Percentiles rank a stretch among this genome's conserved stretches.
phyloP scores from a whole-genome alignment of 2,888 invertebrate genomes.

The Cordylochernes scorpioides region DNA sequence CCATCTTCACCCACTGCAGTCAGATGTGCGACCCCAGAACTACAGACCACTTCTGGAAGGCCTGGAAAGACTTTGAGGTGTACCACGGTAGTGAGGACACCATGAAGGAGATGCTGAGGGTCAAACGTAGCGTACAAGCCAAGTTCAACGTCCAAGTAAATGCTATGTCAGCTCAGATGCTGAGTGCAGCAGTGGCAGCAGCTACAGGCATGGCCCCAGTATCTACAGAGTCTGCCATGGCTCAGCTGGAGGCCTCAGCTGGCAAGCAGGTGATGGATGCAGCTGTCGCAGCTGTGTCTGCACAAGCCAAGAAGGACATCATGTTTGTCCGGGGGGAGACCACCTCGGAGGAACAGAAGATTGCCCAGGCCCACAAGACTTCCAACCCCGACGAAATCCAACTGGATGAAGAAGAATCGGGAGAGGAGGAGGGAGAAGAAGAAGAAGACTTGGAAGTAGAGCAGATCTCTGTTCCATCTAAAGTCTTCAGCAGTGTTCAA shows the following conservation, averaged over 20 bases:
- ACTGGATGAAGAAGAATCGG: conserved; percentile 15
- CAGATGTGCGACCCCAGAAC: conserved; percentile 93
- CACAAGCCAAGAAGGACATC: too few species aligned
- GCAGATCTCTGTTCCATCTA: too few species aligned
- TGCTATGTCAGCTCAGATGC: conserved; percentile 95
- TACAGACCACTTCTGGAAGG: conserved; percentile 81
- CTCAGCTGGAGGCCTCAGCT: too few species aligned
- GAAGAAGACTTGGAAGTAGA: too few species aligned
- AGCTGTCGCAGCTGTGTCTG: too few species aligned
- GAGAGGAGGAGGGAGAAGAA: conserved; percentile 11
- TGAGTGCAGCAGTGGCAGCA: conserved; percentile 34
- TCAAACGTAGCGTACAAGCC: conserved; percentile 88
- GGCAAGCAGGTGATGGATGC: too few species aligned
- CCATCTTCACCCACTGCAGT: conserved; percentile 89
- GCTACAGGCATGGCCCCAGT: too few species aligned
- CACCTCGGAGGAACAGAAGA: conserved; percentile 16
- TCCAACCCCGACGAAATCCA: conserved; percentile 24
- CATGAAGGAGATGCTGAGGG: conserved; percentile 90
- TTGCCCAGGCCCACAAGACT: conserved; percentile 7
- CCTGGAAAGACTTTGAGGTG: conserved; percentile 98
- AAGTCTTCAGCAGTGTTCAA: too few species aligned
- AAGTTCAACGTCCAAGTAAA: conserved; percentile 46
- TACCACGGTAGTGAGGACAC: conserved; percentile 98
- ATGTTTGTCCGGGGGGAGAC: conserved; percentile 22
- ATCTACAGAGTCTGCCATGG: too few species aligned